Evolutionary conservation across 1,140 invertebrate genomes (phyloP).

Genomic region (Drosophila jambulina): DNA sequence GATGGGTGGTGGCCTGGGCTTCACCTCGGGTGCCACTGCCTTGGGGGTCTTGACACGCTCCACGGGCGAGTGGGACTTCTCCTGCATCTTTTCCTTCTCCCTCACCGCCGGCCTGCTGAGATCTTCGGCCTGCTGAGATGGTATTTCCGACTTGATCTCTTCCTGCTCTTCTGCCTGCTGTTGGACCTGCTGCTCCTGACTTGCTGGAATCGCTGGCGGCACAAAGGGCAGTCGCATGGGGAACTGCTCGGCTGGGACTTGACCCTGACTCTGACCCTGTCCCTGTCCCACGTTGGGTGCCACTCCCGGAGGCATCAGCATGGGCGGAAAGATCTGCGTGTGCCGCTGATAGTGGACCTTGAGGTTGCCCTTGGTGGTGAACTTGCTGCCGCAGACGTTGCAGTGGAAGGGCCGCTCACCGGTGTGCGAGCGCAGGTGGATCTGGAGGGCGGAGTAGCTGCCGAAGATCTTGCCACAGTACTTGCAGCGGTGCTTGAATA

Average conservation of each 20-base stretch:
- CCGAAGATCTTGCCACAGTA: slow-evolving; percentile 99
- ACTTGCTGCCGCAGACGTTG: slow-evolving; percentile 98
- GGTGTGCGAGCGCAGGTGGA: slow-evolving; percentile 97
- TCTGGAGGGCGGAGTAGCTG: slow-evolving; percentile 97
- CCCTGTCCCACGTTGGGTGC: slow-evolving; percentile 16
- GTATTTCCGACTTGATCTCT: slow-evolving; percentile 16
- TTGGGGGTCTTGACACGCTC: slow-evolving; percentile 37
- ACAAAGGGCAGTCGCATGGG: slow-evolving; percentile 65
- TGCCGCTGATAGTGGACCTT: slow-evolving; percentile 99
- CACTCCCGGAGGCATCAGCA: slow-evolving; percentile 86
- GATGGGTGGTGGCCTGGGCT: background rate
- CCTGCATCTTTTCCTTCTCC: slow-evolving; percentile 31
- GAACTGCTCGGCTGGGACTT: slow-evolving; percentile 31
- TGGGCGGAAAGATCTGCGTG: slow-evolving; percentile 94
- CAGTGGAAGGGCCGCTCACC: slow-evolving; percentile 99
- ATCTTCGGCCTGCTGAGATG: slow-evolving; percentile 59
- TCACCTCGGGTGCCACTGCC: slow-evolving; percentile 13
- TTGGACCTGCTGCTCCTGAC: slow-evolving; percentile 22
- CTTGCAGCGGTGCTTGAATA: slow-evolving; percentile 98
- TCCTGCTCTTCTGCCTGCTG: slow-evolving; percentile 10
- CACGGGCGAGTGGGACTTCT: slow-evolving; percentile 44
- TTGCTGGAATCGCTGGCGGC: slow-evolving; percentile 31
- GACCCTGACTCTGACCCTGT: slow-evolving; percentile 10
- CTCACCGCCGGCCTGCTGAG: slow-evolving; percentile 52
- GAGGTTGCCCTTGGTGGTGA: slow-evolving; percentile 98